These are phyloP conservation scores for Melangyna quadrimaculata DNA, from an alignment of 2,888 invertebrate species.

Conservation along the genomic window DNA sequence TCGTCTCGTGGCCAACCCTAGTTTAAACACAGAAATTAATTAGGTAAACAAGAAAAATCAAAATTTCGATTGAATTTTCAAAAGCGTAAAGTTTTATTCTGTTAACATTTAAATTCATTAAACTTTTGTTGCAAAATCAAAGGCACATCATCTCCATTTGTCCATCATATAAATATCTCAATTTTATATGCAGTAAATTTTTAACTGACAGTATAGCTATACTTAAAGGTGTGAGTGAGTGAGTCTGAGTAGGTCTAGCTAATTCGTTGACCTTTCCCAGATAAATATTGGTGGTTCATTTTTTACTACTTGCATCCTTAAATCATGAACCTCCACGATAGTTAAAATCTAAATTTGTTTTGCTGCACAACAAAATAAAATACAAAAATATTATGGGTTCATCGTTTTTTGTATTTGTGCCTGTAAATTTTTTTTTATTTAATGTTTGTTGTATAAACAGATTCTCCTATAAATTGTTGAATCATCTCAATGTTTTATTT, in stretches of 20 bases:
- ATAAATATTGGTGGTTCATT: neutral
- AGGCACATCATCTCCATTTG: neutral
- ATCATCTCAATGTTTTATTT: conserved; percentile 33
- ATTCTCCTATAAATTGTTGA: conserved; percentile 23
- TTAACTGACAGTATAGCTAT: neutral
- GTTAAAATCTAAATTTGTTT: neutral
- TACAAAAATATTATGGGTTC: neutral
- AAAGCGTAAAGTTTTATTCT: neutral
- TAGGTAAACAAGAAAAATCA: neutral
- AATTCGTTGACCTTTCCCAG: neutral
- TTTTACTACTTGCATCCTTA: neutral
- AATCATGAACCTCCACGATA: conserved; percentile 2
- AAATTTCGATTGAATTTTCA: neutral
- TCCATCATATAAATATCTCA: neutral
- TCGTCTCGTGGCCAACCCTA: no score
- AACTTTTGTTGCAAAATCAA: neutral
- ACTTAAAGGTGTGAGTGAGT: neutral
- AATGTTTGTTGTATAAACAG: neutral
- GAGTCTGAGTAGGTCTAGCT: no score
- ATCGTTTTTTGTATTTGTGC: conserved; percentile 6
- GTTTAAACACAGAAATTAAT: neutral
- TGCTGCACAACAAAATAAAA: neutral
- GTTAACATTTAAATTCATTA: neutral
- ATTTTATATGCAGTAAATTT: neutral
- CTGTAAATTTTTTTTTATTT: conserved; percentile 4